Percentiles rank a stretch among this genome's conserved stretches.
Conservation (phyloP, 2,113 vertebrate genomes). For the Lagenorhynchus albirostris region DNA sequence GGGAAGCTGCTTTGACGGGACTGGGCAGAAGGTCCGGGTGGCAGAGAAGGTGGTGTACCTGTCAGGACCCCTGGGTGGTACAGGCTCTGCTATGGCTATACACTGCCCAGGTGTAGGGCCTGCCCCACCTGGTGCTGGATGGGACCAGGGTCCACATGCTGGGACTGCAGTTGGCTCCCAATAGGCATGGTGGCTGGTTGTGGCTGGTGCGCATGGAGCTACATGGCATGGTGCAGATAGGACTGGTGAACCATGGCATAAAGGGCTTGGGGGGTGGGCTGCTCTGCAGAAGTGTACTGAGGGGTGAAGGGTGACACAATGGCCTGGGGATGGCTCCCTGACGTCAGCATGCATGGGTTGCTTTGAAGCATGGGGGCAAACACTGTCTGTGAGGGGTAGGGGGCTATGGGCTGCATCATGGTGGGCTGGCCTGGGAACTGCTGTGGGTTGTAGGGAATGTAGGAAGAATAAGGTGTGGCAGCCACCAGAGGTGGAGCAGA, state of each 20-base stretch:
- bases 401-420: constrained; percentile 90
- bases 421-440: constrained; percentile 90
- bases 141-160: constrained; percentile 92
- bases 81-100: constrained; percentile 88
- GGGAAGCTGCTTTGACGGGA: constrained; percentile 91
- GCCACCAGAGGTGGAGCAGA: constrained; percentile 90
- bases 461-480: constrained; percentile 90
- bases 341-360: constrained; percentile 89
- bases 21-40: constrained; percentile 88
- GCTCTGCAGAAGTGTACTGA: constrained; percentile 88
- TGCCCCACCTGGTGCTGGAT: constrained; percentile 87
- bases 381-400: constrained; percentile 85
- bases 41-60: constrained; percentile 91
- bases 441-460: constrained; percentile 92
- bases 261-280: constrained; percentile 90
- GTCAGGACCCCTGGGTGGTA: constrained; percentile 92
- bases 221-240: constrained; percentile 90
- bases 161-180: constrained; percentile 91
- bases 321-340: constrained; percentile 90
- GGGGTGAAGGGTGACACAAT: constrained; percentile 89
- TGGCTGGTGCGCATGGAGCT: constrained; percentile 88
- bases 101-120: constrained; percentile 84
- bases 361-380: constrained; percentile 89
- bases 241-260: constrained; percentile 89
- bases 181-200: constrained; percentile 94